Conservation (phyloP, 2,113 vertebrate species). For the Sander lucioperca region DNA sequence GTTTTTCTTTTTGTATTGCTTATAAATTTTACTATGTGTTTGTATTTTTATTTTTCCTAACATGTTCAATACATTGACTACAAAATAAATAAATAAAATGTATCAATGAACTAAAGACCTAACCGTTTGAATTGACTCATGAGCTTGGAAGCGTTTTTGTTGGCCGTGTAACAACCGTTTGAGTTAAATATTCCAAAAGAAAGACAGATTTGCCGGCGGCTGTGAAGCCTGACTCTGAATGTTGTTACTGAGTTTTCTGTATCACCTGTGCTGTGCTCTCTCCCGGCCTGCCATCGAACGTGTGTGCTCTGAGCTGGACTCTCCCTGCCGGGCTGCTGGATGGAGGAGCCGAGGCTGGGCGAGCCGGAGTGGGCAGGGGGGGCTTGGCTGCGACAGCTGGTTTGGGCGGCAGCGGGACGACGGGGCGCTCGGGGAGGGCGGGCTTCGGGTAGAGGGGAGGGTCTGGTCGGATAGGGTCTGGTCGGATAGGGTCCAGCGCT, state of each 20-base stretch:
- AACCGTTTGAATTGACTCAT: background rate
- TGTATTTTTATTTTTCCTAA: no score
- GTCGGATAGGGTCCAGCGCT: conserved; percentile 35
- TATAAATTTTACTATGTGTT: no score
- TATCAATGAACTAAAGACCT: background rate
- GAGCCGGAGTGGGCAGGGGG: conserved; percentile 50
- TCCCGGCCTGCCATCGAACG: conserved; percentile 16
- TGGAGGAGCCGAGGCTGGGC: conserved; percentile 45
- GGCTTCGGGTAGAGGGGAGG: conserved; percentile 61
- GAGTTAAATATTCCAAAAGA: background rate
- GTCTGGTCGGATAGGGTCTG: conserved; percentile 38
- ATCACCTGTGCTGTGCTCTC: conserved; percentile 47
- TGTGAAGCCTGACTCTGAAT: background rate
- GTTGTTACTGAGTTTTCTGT: background rate
- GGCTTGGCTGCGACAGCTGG: conserved; percentile 74
- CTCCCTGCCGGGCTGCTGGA: conserved; percentile 34
- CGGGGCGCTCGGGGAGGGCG: conserved; percentile 70
- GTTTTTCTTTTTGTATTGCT: no score
- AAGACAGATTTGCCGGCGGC: background rate
- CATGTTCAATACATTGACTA: no score
- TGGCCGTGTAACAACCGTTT: background rate
- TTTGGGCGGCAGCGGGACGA: conserved; percentile 78
- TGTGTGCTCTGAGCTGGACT: conserved; percentile 31
- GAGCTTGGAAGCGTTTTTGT: background rate
- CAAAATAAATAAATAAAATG: no score